A percentile compares a stretch with the other conserved stretches of the same genome.
Evolutionary conservation across 2,797 vertebrate genomes (phyloP).

Genomic region (Tragopan temminckii): DNA sequence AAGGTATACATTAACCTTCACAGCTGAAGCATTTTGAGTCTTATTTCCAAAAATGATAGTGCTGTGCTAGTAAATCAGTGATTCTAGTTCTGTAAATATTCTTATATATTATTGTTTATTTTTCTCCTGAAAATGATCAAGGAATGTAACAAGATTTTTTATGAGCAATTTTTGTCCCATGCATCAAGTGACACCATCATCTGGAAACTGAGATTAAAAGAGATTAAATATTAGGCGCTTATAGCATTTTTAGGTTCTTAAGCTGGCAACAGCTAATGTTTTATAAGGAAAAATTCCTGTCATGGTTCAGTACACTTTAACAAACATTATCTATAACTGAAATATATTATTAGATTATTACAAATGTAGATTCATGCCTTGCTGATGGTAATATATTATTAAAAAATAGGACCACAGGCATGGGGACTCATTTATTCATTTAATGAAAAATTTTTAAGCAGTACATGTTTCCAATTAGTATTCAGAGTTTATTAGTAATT

Average conservation of each 20-base stretch:
- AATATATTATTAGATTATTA: slow-evolving; percentile 40
- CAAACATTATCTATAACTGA: slow-evolving; percentile 63
- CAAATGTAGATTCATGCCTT: slow-evolving; percentile 58
- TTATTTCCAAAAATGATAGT: neutral
- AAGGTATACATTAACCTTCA: slow-evolving; percentile 24
- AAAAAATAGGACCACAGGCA: neutral
- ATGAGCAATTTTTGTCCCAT: neutral
- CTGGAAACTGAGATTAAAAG: neutral
- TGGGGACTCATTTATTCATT: neutral
- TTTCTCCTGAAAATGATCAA: neutral
- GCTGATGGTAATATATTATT: slow-evolving; percentile 24
- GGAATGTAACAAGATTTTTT: neutral
- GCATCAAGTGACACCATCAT: neutral
- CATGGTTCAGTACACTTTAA: slow-evolving; percentile 72
- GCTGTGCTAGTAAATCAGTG: neutral
- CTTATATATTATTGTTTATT: neutral
- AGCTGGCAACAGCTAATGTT: slow-evolving; percentile 14
- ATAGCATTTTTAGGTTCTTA: slow-evolving; percentile 12
- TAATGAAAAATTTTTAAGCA: neutral
- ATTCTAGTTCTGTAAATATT: neutral
- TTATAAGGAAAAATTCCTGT: slow-evolving; percentile 57
- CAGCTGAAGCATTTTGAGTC: neutral
- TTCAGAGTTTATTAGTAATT: neutral
- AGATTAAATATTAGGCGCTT: neutral
- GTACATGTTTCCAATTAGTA: slow-evolving; percentile 1